These are phyloP conservation scores for Chelonus formosanus DNA, from an alignment of 2,888 invertebrate species.

Conservation along the genomic window DNA sequence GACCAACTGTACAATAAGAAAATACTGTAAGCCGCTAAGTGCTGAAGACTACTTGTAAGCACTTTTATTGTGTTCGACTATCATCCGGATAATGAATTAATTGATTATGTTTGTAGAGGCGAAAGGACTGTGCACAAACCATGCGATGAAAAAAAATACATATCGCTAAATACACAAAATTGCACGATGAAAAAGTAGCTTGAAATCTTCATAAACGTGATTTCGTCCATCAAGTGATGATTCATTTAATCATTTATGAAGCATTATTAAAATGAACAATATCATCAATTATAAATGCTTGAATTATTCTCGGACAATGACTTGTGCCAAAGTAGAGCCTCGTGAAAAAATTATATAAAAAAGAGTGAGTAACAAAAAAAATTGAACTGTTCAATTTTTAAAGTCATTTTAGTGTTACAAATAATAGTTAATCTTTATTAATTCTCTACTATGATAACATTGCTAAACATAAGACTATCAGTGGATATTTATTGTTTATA, in stretches of 20 bases:
- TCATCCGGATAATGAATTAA: background rate
- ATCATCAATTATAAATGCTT: constrained; percentile 2
- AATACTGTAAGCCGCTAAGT: constrained; percentile 23
- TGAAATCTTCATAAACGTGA: constrained; percentile 9
- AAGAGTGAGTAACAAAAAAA: background rate
- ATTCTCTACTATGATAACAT: constrained; percentile 13
- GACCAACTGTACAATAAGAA: constrained; percentile 14
- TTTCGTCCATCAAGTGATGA: background rate
- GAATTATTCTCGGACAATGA: constrained; percentile 10
- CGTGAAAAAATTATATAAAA: constrained; percentile 2
- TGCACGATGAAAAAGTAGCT: constrained; percentile 2
- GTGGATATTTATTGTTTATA: constrained; percentile 50
- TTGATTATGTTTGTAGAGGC: background rate
- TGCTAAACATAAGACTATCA: constrained; percentile 38
- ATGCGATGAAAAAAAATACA: constrained; percentile 21
- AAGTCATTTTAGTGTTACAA: constrained; percentile 24
- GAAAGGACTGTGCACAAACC: background rate
- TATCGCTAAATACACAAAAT: constrained; percentile 18
- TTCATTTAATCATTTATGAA: background rate
- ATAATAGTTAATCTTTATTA: constrained; percentile 24
- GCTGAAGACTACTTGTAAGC: constrained; percentile 18
- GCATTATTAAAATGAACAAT: constrained; percentile 1
- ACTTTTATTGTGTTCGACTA: constrained; percentile 6
- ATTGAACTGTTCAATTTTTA: constrained; percentile 20
- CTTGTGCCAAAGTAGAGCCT: constrained; percentile 24